Percentiles rank a stretch among this genome's conserved stretches.
Conservation (phyloP, 1,140 invertebrate species). For the Muscidifurax raptorellus region DNA sequence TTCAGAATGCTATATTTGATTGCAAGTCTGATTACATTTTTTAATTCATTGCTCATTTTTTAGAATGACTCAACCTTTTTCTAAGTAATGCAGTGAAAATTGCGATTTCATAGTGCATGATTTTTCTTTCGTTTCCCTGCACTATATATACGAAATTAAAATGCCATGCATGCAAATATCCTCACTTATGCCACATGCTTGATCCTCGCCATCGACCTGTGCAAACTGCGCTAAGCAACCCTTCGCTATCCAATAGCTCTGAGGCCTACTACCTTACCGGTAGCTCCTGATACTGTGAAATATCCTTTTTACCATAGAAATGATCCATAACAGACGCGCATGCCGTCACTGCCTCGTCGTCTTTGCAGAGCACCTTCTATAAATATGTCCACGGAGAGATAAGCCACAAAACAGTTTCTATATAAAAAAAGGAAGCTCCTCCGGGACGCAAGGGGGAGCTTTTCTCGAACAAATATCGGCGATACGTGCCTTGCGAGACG, state of each 20-base stretch:
- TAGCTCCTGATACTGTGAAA: not conserved
- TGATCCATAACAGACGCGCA: slow-evolving; percentile 17
- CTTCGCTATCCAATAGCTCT: slow-evolving; percentile 15
- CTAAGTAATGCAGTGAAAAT: too few species aligned
- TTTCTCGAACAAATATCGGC: slow-evolving; percentile 29
- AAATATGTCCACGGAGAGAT: not conserved
- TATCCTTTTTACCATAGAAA: slow-evolving; percentile 47
- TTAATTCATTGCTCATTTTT: not conserved
- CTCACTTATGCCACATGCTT: not conserved
- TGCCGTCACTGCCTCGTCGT: slow-evolving; percentile 14
- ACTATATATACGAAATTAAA: not conserved
- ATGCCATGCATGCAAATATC: slow-evolving; percentile 26
- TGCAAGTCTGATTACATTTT: too few species aligned
- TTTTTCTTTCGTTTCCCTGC: not conserved
- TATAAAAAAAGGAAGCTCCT: not conserved
- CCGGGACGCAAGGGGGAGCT: slow-evolving; percentile 10
- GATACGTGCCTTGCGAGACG: slow-evolving; percentile 18
- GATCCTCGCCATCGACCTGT: not conserved
- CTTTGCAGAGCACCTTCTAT: slow-evolving; percentile 9
- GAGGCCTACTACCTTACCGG: slow-evolving; percentile 1
- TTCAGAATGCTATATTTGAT: too few species aligned
- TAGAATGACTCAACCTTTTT: too few species aligned
- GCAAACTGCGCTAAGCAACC: not conserved
- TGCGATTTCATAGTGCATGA: not conserved
- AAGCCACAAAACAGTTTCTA: not conserved